Conservation (phyloP, 2,888 invertebrate species). For the Dicyrtomina minuta region DNA sequence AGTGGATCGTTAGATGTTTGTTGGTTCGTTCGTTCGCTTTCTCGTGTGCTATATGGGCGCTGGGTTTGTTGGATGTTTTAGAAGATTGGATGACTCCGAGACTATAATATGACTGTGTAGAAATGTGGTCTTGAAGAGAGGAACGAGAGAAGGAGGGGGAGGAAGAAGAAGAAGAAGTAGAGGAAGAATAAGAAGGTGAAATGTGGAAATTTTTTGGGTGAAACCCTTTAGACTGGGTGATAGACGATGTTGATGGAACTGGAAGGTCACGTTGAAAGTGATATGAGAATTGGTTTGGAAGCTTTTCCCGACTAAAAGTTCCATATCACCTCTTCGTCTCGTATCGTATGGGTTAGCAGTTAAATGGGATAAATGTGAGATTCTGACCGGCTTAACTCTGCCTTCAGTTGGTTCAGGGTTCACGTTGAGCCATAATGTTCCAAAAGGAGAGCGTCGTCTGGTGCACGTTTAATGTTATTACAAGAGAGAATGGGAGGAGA, state of each 20-base stretch:
- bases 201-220: constrained; percentile 9
- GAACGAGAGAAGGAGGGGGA: background rate
- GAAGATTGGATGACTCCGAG: background rate
- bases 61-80: too few relatives aligned
- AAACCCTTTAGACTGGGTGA: background rate
- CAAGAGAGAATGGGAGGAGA: background rate
- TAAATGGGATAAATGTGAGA: constrained; percentile 23
- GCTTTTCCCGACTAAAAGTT: background rate
- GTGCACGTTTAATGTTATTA: background rate
- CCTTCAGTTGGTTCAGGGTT: constrained; percentile 12
- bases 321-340: constrained; percentile 4
- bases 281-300: constrained; percentile 15
- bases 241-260: constrained; percentile 11
- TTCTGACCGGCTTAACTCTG: constrained; percentile 27
- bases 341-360: constrained; percentile 6
- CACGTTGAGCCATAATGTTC: constrained; percentile 17
- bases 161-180: background rate
- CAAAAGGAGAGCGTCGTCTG: constrained; percentile 8
- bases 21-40: too few relatives aligned
- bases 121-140: background rate
- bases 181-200: constrained; percentile 2
- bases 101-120: background rate
- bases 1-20: background rate
- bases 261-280: constrained; percentile 23
- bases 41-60: too few relatives aligned